Percentiles rank a stretch among this genome's conserved stretches.
Conservation (phyloP, 2,113 vertebrate genomes). For the human (Homo sapiens) region GRCh38 chr1:107641001-107641500, state of each 20-base stretch:
- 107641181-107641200: background rate
- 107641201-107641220: background rate
- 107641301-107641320: background rate
- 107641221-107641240: conserved; percentile 1
- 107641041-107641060: background rate
- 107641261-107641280: background rate
- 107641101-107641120: background rate
- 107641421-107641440: background rate
- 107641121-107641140: background rate
- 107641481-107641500: background rate
- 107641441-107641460: background rate
- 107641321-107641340: background rate
- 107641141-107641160: background rate
- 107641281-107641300: background rate
- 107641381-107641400: background rate
- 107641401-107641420: background rate
- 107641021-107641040: background rate
- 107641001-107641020: background rate
- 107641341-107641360: background rate
- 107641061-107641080: background rate
- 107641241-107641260: background rate
- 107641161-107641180: background rate
- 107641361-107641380: background rate
- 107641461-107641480: background rate
- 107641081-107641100: background rate